Evolutionary conservation across 2,113 vertebrate species (phyloP).

Genomic region (Tympanuchus pallidicinctus): DNA sequence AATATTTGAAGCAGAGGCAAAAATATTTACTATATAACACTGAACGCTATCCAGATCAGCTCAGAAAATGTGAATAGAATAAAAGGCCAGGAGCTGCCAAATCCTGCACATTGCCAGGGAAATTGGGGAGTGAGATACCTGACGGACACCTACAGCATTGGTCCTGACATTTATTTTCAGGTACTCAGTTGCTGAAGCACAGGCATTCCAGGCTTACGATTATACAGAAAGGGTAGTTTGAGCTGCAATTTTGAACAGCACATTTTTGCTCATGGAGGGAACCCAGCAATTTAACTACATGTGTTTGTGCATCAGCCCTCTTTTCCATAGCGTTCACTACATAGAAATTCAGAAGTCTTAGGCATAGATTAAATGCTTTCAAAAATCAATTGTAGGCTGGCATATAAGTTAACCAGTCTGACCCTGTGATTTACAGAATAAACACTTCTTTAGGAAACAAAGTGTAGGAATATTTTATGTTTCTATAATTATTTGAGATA

Average conservation of each 20-base stretch:
- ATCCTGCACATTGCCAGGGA: neutral
- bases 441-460: conserved; percentile 39
- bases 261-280: neutral
- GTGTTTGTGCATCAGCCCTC: neutral
- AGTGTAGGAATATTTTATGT: conserved; percentile 24
- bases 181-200: neutral
- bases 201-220: neutral
- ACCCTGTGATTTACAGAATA: conserved; percentile 25
- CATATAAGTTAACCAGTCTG: conserved; percentile 53
- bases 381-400: conserved; percentile 57
- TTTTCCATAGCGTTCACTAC: neutral
- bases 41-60: neutral
- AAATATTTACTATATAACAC: neutral
- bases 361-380: conserved; percentile 10
- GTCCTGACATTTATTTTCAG: neutral
- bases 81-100: neutral
- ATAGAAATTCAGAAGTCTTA: neutral
- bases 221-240: neutral
- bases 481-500: neutral
- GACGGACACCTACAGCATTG: neutral
- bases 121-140: neutral
- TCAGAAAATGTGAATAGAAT: neutral
- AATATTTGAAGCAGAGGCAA: neutral
- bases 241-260: neutral
- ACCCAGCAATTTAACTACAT: fast-evolving